Evolutionary conservation across 2,888 invertebrate genomes (phyloP), one percentile per base, ranked within the genome.

Genomic region (Cosmorhoe ocellata): DNA sequence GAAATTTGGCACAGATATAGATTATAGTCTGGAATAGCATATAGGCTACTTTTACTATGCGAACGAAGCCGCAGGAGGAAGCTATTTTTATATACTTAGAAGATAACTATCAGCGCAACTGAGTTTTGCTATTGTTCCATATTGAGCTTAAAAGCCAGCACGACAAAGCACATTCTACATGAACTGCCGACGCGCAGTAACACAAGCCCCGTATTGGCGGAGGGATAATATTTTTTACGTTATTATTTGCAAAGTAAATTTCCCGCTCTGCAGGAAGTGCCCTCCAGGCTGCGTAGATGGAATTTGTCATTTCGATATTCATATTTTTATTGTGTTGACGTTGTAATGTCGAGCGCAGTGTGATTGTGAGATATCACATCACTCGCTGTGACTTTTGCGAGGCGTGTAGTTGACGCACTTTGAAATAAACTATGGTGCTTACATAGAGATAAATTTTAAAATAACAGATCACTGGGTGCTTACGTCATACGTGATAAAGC

Each of bases 191-290:
- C 18, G 11, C n/a, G 1, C 12, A 36, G 47, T 41, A 12, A 28
- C 36, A 27, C 27, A 32, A 31, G 37, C 31, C 12, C 0, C 10
- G 10, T 11, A 27, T 10, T n/a, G 30, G 45, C 33, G 64, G 65
- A 57, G 61, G 54, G 59, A 61, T 61, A 61, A 67, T 68, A 64
- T 66, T 64, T 68, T 64, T 63, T 43, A 51, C 64, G 54, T 55
- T 59, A 57, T 63, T 64, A 58, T 58, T 61, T 62, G 58, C 61
- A 64, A 64, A 66, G 63, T 63, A 61, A 61, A 63, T 61, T 64
- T 60, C 57, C 60, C 51, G 59, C 57, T 52, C 51, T 53, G 45
- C 57, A 56, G 59, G 62, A 54, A 58, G 52, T 59, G 58, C 59
- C 56, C 53, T 57, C 54, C 34, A 52, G 61, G 51, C 50, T 42